These are phyloP conservation scores for Ganaspis sp. DNA, from an alignment of 1,140 invertebrate genomes.

Conservation along the genomic window DNA sequence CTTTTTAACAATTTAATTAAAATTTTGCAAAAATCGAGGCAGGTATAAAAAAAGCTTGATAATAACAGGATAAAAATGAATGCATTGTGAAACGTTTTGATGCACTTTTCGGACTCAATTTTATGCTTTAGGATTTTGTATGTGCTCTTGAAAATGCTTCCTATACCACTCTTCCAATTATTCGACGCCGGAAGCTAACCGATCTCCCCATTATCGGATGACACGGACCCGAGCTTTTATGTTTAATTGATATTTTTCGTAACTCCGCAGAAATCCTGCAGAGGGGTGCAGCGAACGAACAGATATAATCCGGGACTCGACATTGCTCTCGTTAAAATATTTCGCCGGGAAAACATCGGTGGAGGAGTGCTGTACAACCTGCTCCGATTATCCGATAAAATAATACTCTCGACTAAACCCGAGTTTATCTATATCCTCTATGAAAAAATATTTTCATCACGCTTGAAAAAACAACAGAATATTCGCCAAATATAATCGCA, in stretches of 20 bases:
- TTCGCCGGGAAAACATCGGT: constrained; percentile 49
- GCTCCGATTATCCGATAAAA: constrained; percentile 21
- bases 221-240: constrained; percentile 67
- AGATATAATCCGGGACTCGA: constrained; percentile 69
- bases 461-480: not conserved
- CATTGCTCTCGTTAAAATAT: constrained; percentile 72
- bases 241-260: constrained; percentile 74
- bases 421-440: not conserved
- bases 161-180: constrained; percentile 51
- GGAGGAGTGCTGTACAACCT: constrained; percentile 35
- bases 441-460: constrained; percentile 11
- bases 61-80: not conserved
- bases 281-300: constrained; percentile 55
- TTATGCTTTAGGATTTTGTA: not conserved
- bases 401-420: constrained; percentile 11
- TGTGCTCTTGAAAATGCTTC: constrained; percentile 13
- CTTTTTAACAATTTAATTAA: too few species aligned
- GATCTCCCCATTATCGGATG: constrained; percentile 69
- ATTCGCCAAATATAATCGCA: not conserved
- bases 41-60: too few species aligned
- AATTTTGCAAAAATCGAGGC: too few species aligned
- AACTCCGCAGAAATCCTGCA: constrained; percentile 66
- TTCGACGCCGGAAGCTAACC: constrained; percentile 51
- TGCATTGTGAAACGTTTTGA: not conserved
- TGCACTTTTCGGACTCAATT: not conserved